Percentiles rank a stretch among this genome's conserved stretches.
Conservation (phyloP, 2,888 invertebrate genomes). For the Metallyticus violacea region DNA sequence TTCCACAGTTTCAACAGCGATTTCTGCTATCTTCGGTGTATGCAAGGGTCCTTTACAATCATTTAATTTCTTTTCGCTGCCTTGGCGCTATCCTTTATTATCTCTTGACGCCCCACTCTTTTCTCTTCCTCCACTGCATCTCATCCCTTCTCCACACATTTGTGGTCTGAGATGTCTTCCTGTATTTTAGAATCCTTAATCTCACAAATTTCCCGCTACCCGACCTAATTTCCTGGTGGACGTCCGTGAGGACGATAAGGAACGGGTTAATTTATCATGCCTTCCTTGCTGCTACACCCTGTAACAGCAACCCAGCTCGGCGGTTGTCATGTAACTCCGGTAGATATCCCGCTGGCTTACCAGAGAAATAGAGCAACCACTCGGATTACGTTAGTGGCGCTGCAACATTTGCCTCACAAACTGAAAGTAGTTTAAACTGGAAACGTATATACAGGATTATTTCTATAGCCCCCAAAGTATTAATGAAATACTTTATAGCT, state of each 20-base stretch:
- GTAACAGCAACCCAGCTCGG: neutral
- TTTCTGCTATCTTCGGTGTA: neutral
- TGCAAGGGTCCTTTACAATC: neutral
- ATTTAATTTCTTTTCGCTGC: neutral
- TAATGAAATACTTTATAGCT: too few species aligned
- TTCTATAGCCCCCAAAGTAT: too few species aligned
- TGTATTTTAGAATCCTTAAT: slow-evolving; percentile 7
- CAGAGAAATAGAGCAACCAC: neutral
- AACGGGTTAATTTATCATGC: slow-evolving; percentile 6
- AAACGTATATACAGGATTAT: too few species aligned
- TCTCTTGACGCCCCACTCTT: neutral
- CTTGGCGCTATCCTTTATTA: neutral
- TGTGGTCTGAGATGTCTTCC: neutral
- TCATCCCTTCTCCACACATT: neutral
- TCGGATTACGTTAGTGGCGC: too few species aligned
- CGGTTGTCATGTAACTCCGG: too few species aligned
- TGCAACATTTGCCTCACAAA: too few species aligned
- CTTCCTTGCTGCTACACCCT: neutral
- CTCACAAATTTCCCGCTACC: slow-evolving; percentile 5
- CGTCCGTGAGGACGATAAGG: slow-evolving; percentile 2
- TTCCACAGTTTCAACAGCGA: neutral
- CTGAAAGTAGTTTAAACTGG: too few species aligned
- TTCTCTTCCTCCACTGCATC: too few species aligned
- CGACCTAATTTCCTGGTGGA: slow-evolving; percentile 12
- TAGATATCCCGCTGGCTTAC: too few species aligned